phyloP scores from a whole-genome alignment of 2,888 invertebrate genomes.

The Acanthosoma haemorrhoidale region DNA sequence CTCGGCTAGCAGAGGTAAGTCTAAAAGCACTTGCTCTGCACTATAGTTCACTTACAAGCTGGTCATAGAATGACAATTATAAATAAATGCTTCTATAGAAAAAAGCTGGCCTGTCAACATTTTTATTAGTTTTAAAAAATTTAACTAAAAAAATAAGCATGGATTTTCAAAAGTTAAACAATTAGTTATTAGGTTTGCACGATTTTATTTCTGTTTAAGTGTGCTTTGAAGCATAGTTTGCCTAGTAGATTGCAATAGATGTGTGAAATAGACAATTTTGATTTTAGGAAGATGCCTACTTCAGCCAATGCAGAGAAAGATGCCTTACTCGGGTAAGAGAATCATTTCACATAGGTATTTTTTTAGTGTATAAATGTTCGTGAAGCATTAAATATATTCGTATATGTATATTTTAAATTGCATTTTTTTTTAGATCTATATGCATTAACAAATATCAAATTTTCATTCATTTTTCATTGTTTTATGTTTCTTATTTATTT shows the following conservation, averaged over 20 bases:
- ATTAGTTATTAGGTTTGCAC: background rate
- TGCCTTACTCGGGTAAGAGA: conserved; percentile 77
- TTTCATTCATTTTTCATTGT: background rate
- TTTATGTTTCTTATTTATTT: background rate
- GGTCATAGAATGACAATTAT: background rate
- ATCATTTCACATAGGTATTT: background rate
- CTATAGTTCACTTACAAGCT: background rate
- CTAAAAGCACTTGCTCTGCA: conserved; percentile 1
- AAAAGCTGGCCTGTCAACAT: background rate
- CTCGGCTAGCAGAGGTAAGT: conserved; percentile 10
- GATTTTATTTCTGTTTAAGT: background rate
- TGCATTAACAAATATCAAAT: background rate
- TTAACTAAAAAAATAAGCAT: background rate
- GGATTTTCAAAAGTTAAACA: background rate
- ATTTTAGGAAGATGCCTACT: conserved; percentile 60
- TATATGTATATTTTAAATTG: background rate
- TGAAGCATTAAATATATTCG: background rate
- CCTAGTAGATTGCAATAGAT: conserved; percentile 35
- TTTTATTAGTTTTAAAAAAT: background rate
- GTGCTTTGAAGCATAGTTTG: conserved; percentile 21
- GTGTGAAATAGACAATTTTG: conserved; percentile 40
- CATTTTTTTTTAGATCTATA: background rate
- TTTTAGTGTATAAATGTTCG: background rate
- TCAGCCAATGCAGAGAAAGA: conserved; percentile 74
- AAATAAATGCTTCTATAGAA: background rate